phyloP scores from a whole-genome alignment of 2,797 vertebrate species.

The Lateolabrax maculatus region DNA sequence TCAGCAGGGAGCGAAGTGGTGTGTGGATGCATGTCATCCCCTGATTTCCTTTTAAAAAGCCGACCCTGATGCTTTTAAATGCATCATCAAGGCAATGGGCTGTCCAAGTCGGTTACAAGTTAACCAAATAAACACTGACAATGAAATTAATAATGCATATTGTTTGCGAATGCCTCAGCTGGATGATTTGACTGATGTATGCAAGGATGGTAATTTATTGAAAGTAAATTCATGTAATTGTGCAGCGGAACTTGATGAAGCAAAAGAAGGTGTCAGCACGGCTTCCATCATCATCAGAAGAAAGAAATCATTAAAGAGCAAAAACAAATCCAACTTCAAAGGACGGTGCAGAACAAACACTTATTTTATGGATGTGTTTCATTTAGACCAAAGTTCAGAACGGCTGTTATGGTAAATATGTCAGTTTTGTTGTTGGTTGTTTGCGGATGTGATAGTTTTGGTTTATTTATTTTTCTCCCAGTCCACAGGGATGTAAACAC shows the following conservation, averaged over 20 bases:
- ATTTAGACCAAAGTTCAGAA: constrained; percentile 84
- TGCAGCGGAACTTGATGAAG: constrained; percentile 94
- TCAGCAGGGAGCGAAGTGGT: constrained; percentile 81
- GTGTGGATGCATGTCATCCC: constrained; percentile 80
- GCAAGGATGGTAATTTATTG: constrained; percentile 99
- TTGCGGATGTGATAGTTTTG: constrained; percentile 81
- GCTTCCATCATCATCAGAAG: constrained; percentile 92
- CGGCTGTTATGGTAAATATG: constrained; percentile 85
- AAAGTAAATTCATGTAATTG: constrained; percentile 98
- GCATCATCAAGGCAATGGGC: constrained; percentile 88
- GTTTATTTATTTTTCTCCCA: constrained; percentile 82
- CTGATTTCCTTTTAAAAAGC: constrained; percentile 86
- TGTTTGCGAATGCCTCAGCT: constrained; percentile 95
- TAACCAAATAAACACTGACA: constrained; percentile 97
- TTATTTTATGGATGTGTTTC: constrained; percentile 87
- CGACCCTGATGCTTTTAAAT: constrained; percentile 87
- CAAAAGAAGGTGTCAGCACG: constrained; percentile 96
- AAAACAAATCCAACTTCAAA: constrained; percentile 87
- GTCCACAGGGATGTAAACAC: constrained; percentile 85
- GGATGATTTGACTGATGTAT: constrained; percentile 98
- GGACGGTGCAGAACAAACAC: constrained; percentile 84
- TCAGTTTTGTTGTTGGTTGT: constrained; percentile 85
- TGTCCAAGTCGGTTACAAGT: constrained; percentile 94
- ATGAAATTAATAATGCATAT: constrained; percentile 99
- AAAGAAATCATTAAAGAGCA: constrained; percentile 88